Conservation (phyloP, 1,140 invertebrate genomes). For the Penaeus vannamei region DNA sequence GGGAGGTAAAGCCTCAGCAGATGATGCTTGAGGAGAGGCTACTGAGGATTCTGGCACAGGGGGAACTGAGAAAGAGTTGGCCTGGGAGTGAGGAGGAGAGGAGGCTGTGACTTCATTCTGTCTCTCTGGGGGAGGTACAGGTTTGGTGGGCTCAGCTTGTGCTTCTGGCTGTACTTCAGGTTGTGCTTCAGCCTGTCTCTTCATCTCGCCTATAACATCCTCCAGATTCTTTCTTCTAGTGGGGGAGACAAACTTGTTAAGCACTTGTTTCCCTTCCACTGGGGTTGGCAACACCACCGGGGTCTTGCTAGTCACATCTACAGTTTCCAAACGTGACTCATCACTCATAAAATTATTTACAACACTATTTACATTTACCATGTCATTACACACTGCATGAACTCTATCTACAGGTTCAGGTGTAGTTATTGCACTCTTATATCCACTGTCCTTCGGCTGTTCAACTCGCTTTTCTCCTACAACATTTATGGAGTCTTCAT, state of each 20-base stretch:
- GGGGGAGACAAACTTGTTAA: slow-evolving; percentile 56
- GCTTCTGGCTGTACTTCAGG: slow-evolving; percentile 18
- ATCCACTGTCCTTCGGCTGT: slow-evolving; percentile 68
- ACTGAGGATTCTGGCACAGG: slow-evolving; percentile 39
- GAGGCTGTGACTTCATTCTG: slow-evolving; percentile 29
- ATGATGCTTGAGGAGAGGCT: slow-evolving; percentile 36
- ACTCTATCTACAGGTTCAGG: slow-evolving; percentile 66
- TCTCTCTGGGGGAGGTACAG: slow-evolving; percentile 13
- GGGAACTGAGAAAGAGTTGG: slow-evolving; percentile 45
- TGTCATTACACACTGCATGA: slow-evolving; percentile 39
- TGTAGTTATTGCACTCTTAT: slow-evolving; percentile 68
- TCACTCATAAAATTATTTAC: slow-evolving; percentile 58
- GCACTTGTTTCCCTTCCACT: slow-evolving; percentile 38
- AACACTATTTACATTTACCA: slow-evolving; percentile 60
- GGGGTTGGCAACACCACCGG: slow-evolving; percentile 43
- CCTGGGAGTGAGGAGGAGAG: slow-evolving; percentile 38
- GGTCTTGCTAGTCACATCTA: slow-evolving; percentile 34
- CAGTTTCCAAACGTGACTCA: slow-evolving; percentile 42
- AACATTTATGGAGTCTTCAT: slow-evolving; percentile 54
- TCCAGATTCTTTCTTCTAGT: slow-evolving; percentile 60
- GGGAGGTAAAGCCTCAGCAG: not conserved
- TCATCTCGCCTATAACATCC: slow-evolving; percentile 63
- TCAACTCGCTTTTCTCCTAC: slow-evolving; percentile 57
- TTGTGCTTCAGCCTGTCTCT: slow-evolving; percentile 60
- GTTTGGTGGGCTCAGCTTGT: slow-evolving; percentile 33